phyloP scores from a whole-genome alignment of 1,140 invertebrate species.

The Euura saliciscinereae region DNA sequence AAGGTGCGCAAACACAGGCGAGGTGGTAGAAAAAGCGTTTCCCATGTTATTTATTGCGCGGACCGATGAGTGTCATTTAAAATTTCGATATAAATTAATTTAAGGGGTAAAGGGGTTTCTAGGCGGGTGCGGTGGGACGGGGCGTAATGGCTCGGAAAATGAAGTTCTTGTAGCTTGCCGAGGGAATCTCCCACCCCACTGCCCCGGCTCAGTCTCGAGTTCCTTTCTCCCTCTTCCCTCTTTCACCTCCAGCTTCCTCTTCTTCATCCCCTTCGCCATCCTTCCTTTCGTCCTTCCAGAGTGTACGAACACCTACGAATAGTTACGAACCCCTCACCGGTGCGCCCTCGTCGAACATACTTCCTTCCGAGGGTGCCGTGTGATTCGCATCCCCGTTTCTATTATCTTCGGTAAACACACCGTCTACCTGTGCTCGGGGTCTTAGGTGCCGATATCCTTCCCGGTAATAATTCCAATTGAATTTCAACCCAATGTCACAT shows the following conservation, averaged over 20 bases:
- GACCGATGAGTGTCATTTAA: conserved; percentile 55
- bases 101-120: conserved; percentile 48
- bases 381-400: conserved; percentile 32
- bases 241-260: conserved; percentile 8
- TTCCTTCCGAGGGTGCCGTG: conserved; percentile 15
- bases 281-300: conserved; percentile 18
- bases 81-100: conserved; percentile 60
- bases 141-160: conserved; percentile 57
- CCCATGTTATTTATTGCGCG: conserved; percentile 47
- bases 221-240: conserved; percentile 2
- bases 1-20: neutral
- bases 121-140: conserved; percentile 34
- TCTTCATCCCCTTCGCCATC: neutral
- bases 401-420: conserved; percentile 59
- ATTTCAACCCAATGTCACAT: too few species aligned
- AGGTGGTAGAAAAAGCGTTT: conserved; percentile 17
- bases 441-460: too few species aligned
- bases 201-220: conserved; percentile 20
- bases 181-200: conserved; percentile 37
- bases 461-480: too few species aligned
- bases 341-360: conserved; percentile 44
- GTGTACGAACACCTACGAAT: conserved; percentile 13
- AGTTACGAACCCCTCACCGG: conserved; percentile 15
- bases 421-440: conserved; percentile 37
- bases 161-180: conserved; percentile 54